Percentiles rank a stretch among this genome's conserved stretches.
These are phyloP conservation scores for Byasa hedistus DNA, from an alignment of 2,888 invertebrate species.

Conservation along the genomic window DNA sequence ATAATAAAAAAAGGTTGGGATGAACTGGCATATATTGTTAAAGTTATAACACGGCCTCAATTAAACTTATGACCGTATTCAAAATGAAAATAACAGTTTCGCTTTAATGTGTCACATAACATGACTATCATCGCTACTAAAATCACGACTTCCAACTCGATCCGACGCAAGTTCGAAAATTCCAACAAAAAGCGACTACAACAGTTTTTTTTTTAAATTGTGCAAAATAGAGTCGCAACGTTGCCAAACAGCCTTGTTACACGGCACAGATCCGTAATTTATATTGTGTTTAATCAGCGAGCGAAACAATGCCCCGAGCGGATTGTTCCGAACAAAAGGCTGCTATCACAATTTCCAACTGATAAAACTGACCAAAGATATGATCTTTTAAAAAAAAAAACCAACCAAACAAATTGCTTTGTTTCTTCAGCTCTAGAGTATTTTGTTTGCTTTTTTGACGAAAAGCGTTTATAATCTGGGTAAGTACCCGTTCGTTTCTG, in stretches of 20 bases:
- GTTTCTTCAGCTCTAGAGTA: not conserved
- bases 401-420: slow-evolving; percentile 24
- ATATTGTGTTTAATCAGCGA: slow-evolving; percentile 53
- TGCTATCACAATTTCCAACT: slow-evolving; percentile 50
- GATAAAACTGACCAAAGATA: slow-evolving; percentile 51
- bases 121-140: too few relatives aligned
- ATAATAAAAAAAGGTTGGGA: too few relatives aligned
- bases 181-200: slow-evolving; percentile 6
- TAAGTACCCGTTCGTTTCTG: too few relatives aligned
- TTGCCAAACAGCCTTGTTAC: slow-evolving; percentile 43
- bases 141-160: not conserved
- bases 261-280: slow-evolving; percentile 50
- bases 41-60: too few relatives aligned
- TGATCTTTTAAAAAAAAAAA: slow-evolving; percentile 34
- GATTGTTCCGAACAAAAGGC: slow-evolving; percentile 56
- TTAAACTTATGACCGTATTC: too few relatives aligned
- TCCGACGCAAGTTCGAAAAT: not conserved
- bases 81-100: too few relatives aligned
- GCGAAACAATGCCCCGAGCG: slow-evolving; percentile 55
- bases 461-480: not conserved
- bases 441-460: not conserved
- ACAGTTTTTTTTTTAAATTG: slow-evolving; percentile 7
- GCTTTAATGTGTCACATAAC: too few relatives aligned
- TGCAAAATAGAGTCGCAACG: slow-evolving; percentile 34
- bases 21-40: too few relatives aligned